Percentiles rank a stretch among this genome's conserved stretches.
Conservation (phyloP, 2,888 invertebrate species). For the Gasteruption jaculator region DNA sequence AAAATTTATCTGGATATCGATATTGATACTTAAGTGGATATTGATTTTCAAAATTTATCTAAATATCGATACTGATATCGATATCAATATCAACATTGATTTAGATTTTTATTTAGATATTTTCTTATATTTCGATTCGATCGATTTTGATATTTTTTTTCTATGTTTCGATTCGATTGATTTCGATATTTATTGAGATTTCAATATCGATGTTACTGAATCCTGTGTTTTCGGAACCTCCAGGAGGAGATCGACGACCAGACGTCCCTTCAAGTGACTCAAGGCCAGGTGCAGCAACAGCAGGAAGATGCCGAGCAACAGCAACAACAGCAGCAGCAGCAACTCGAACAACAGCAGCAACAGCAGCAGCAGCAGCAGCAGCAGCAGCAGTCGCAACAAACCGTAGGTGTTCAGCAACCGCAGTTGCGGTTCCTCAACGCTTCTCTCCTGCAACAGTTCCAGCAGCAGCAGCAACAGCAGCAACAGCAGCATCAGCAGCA, state of each 20-base stretch:
- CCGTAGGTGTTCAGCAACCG: slow-evolving; percentile 36
- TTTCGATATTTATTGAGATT: no score
- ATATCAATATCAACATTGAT: no score
- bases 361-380: slow-evolving; percentile 31
- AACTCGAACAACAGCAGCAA: slow-evolving; percentile 32
- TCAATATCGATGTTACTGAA: no score
- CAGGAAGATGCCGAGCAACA: slow-evolving; percentile 33
- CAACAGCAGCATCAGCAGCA: slow-evolving; percentile 38
- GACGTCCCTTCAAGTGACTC: slow-evolving; percentile 36
- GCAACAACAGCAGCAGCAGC: slow-evolving; percentile 31
- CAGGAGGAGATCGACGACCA: slow-evolving; percentile 47
- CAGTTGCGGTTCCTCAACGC: slow-evolving; percentile 46
- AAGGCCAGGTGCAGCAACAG: slow-evolving; percentile 30
- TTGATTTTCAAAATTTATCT: no score
- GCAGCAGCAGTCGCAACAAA: slow-evolving; percentile 32
- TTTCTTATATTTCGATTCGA: no score
- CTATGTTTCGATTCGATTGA: no score
- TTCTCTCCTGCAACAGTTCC: slow-evolving; percentile 48
- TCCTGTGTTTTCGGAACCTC: no score
- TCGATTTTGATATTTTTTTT: no score
- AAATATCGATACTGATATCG: no score
- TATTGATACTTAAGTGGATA: no score
- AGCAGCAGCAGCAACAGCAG: slow-evolving; percentile 42
- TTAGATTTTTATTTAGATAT: no score
- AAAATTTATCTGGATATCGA: no score